phyloP scores from a whole-genome alignment of 2,113 vertebrate species.

The Grus americana region DNA sequence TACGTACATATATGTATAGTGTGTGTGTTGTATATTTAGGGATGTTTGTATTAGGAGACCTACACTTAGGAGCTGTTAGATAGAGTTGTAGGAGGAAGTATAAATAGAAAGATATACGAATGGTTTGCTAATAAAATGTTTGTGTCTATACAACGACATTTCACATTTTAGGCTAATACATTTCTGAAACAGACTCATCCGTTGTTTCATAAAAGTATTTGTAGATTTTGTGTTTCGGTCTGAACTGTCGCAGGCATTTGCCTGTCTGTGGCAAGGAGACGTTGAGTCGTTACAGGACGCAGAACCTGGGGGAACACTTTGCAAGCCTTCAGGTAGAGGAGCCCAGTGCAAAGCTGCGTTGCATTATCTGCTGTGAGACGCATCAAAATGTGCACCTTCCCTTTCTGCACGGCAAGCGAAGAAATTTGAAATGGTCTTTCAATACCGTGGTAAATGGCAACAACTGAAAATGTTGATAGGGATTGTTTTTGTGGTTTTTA shows the following conservation, averaged over 20 bases:
- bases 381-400: background rate
- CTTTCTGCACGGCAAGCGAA: background rate
- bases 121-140: slow-evolving; percentile 8
- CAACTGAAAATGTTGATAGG: background rate
- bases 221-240: background rate
- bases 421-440: background rate
- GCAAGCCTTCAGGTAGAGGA: background rate
- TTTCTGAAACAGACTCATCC: background rate
- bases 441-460: background rate
- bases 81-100: background rate
- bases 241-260: background rate
- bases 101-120: background rate
- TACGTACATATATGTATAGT: background rate
- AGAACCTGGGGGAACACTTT: background rate
- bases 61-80: background rate
- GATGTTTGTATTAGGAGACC: background rate
- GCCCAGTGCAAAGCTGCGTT: background rate
- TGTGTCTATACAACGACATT: background rate
- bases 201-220: background rate
- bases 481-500: background rate
- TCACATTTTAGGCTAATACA: background rate
- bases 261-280: background rate
- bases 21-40: background rate
- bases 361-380: background rate
- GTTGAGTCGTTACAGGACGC: background rate